These are phyloP conservation scores for Rhinogobius similis DNA, from an alignment of 2,113 vertebrate genomes.

Conservation along the genomic window DNA sequence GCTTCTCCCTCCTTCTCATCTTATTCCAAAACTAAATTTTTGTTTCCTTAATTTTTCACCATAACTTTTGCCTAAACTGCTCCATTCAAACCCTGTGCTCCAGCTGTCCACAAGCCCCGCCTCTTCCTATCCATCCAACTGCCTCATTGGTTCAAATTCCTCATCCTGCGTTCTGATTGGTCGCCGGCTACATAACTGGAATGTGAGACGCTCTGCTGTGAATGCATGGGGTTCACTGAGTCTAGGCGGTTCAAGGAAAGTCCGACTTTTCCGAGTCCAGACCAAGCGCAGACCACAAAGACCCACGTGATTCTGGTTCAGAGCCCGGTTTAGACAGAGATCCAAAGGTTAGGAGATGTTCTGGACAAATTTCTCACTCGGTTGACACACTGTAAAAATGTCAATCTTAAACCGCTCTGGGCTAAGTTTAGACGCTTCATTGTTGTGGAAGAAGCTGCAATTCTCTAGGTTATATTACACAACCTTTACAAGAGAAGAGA, in stretches of 20 bases:
- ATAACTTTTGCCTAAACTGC: constrained; percentile 27
- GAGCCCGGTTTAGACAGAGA: not conserved
- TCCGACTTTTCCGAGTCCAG: not conserved
- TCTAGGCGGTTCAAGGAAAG: constrained; percentile 9
- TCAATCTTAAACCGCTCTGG: not conserved
- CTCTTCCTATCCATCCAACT: constrained; percentile 58
- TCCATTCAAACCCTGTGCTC: constrained; percentile 81
- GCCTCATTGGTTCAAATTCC: constrained; percentile 62
- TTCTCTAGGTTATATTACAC: not conserved
- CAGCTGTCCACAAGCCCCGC: constrained; percentile 63
- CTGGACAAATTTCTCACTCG: not conserved
- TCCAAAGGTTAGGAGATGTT: not conserved
- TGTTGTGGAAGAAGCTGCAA: not conserved
- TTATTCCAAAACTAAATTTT: not conserved
- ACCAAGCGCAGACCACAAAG: not conserved
- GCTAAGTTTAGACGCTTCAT: not conserved
- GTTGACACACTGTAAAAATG: constrained; percentile 1
- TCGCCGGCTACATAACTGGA: constrained; percentile 40
- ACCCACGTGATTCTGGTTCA: not conserved
- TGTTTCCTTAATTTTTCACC: not conserved
- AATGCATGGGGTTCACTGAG: not conserved
- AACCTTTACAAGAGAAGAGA: not conserved
- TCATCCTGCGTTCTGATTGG: constrained; percentile 67
- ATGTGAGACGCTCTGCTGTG: constrained; percentile 51
- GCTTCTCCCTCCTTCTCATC: not conserved